Evolutionary conservation across 2,113 vertebrate genomes (phyloP).

Genomic region (Dascyllus trimaculatus): DNA sequence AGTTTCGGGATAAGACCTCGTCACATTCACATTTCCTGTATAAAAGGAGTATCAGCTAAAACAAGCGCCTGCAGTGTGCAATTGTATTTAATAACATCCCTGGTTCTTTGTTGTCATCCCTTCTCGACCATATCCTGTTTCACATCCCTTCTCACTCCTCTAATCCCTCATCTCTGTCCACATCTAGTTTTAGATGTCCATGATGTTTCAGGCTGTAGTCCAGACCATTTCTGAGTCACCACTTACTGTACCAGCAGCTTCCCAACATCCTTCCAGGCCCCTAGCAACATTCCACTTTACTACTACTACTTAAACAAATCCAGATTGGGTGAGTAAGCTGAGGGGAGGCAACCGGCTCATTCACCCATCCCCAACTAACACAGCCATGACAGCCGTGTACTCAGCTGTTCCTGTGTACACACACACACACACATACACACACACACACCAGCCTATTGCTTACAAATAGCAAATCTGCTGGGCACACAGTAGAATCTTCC

Average conservation of each 20-base stretch:
- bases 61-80: not conserved
- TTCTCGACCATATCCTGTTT: constrained; percentile 1
- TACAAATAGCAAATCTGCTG: constrained; percentile 50
- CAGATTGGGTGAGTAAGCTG: constrained; percentile 54
- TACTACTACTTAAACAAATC: constrained; percentile 55
- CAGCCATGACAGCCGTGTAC: constrained; percentile 52
- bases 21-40: not conserved
- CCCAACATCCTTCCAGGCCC: constrained; percentile 26
- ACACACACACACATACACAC: constrained; percentile 22
- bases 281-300: constrained; percentile 24
- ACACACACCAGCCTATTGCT: constrained; percentile 25
- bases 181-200: not conserved
- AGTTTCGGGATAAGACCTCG: not conserved
- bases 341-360: not conserved
- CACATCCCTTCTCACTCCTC: not conserved
- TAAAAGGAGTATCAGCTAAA: not conserved
- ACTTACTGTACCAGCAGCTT: constrained; percentile 45
- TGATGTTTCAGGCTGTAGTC: constrained; percentile 10
- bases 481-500: constrained; percentile 3
- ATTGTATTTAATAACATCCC: too few species aligned
- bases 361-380: constrained; percentile 29
- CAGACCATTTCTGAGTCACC: constrained; percentile 60
- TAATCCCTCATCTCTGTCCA: constrained; percentile 1
- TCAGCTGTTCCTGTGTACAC: constrained; percentile 73
- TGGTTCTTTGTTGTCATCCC: not conserved